A percentile compares a stretch with the other conserved stretches of the same genome.
Conservation (phyloP, 2,113 vertebrate genomes). For the Naja naja region DNA sequence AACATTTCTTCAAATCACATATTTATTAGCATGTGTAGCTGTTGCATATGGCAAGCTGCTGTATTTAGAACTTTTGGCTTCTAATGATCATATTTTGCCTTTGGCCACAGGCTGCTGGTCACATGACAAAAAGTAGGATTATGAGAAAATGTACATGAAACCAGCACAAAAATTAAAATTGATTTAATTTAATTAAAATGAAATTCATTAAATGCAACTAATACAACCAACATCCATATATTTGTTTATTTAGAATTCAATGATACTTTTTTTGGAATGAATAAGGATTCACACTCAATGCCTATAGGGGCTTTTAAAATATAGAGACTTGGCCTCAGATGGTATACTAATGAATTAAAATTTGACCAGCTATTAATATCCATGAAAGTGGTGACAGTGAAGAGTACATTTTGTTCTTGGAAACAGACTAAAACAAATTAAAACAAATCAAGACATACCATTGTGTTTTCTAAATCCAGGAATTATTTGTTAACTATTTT, state of each 20-base stretch:
- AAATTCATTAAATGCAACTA: neutral
- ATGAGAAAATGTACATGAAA: neutral
- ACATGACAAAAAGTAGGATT: neutral
- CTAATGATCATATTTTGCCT: neutral
- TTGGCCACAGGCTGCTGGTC: neutral
- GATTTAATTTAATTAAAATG: neutral
- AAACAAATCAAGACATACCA: slow-evolving; percentile 25
- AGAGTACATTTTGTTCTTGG: slow-evolving; percentile 1
- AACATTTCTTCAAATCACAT: neutral
- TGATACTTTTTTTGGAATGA: neutral
- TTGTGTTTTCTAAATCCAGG: slow-evolving; percentile 36
- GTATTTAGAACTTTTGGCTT: neutral
- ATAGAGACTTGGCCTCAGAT: neutral
- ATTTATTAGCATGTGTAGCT: neutral
- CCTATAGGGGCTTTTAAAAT: neutral
- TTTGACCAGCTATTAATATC: neutral
- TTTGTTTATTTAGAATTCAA: neutral
- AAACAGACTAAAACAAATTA: slow-evolving; percentile 10
- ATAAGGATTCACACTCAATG: neutral
- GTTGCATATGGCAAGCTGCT: neutral
- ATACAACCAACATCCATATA: neutral
- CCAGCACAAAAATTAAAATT: neutral
- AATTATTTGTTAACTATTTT: slow-evolving; percentile 46
- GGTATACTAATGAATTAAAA: neutral
- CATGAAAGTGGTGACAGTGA: neutral